Percentiles rank a stretch among this genome's conserved stretches.
These are phyloP conservation scores for Linepithema humile DNA, from an alignment of 1,140 invertebrate species.

Conservation along the genomic window DNA sequence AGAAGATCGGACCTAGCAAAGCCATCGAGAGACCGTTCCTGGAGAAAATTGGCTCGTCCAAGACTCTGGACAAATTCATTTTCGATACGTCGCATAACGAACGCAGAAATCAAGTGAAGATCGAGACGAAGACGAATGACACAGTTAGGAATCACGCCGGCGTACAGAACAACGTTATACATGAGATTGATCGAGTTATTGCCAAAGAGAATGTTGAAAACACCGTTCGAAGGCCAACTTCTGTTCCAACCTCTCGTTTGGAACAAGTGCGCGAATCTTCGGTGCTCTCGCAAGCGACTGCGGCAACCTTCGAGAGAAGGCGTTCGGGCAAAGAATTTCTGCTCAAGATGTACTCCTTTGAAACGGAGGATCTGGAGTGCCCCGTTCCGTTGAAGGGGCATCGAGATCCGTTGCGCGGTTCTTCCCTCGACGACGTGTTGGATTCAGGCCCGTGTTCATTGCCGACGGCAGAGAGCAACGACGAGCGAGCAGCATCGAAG, in stretches of 20 bases:
- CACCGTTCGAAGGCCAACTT: neutral
- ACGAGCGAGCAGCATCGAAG: slow-evolving; percentile 41
- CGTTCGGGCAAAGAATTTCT: slow-evolving; percentile 78
- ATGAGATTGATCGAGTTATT: neutral
- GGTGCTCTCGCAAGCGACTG: neutral
- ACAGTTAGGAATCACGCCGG: neutral
- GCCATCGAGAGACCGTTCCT: slow-evolving; percentile 80
- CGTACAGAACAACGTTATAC: neutral
- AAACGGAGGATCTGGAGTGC: slow-evolving; percentile 80
- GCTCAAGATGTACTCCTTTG: slow-evolving; percentile 82
- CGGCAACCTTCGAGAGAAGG: slow-evolving; percentile 60
- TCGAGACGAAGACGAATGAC: neutral
- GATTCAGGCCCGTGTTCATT: slow-evolving; percentile 78
- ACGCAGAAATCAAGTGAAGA: neutral
- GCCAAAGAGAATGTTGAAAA: slow-evolving; percentile 42
- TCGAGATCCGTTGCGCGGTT: slow-evolving; percentile 74
- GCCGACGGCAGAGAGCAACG: slow-evolving; percentile 68
- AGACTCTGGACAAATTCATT: slow-evolving; percentile 80
- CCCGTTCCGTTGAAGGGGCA: slow-evolving; percentile 56
- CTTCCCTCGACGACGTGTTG: slow-evolving; percentile 78
- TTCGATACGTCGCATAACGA: slow-evolving; percentile 71
- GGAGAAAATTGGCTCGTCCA: slow-evolving; percentile 81
- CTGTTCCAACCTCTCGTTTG: neutral
- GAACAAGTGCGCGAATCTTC: neutral
- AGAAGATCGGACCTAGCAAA: slow-evolving; percentile 81